Evolutionary conservation across 2,113 vertebrate genomes (phyloP).

Genomic region (Ammodramus savannarum): DNA sequence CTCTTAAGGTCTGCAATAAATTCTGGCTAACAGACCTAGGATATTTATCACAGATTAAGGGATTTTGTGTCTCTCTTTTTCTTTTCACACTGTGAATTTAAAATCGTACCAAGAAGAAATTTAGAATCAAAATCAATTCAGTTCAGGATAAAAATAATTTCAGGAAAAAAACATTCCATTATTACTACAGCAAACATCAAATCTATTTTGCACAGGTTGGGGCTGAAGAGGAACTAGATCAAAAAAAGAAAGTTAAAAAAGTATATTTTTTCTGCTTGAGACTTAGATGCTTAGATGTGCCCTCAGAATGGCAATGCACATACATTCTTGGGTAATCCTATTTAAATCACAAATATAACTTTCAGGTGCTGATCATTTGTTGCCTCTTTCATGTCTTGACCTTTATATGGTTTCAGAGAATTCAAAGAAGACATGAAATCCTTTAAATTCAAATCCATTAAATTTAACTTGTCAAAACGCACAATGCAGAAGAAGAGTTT

Average conservation of each 20-base stretch:
- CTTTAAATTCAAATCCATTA: neutral
- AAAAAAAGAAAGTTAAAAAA: neutral
- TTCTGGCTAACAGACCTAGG: neutral
- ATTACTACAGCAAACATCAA: neutral
- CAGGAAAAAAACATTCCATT: neutral
- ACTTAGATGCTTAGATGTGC: neutral
- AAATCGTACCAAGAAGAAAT: neutral
- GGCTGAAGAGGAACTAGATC: neutral
- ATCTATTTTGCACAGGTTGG: neutral
- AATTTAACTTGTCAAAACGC: neutral
- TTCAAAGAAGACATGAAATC: slow-evolving; percentile 4
- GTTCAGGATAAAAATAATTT: neutral
- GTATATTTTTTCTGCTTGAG: neutral
- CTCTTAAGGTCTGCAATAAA: neutral
- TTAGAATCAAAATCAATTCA: neutral
- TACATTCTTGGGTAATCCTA: neutral
- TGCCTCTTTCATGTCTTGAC: neutral
- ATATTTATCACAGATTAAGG: neutral
- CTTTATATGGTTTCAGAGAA: neutral
- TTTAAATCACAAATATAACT: neutral
- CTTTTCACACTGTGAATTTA: neutral
- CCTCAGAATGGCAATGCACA: neutral
- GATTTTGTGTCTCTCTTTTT: neutral
- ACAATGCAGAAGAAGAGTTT: neutral
- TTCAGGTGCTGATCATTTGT: neutral